Percentiles rank a stretch among this genome's conserved stretches.
These are phyloP conservation scores for Gymnoscopelus braueri DNA, from an alignment of 2,797 vertebrate genomes.

Conservation along the genomic window DNA sequence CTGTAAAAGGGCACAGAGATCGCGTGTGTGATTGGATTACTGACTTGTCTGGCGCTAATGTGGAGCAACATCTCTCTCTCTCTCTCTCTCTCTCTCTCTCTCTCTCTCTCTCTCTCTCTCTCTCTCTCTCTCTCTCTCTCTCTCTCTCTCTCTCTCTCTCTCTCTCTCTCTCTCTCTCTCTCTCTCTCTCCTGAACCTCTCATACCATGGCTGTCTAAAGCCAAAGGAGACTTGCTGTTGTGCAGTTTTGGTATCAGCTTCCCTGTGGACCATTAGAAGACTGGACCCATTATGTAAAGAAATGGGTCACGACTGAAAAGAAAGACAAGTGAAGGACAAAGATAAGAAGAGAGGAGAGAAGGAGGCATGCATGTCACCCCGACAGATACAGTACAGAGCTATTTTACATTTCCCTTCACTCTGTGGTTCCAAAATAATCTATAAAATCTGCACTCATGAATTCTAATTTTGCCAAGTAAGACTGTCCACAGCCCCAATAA, in stretches of 20 bases:
- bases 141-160: neutral
- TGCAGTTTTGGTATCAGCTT: neutral
- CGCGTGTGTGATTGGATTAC: slow-evolving; percentile 82
- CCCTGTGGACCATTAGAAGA: slow-evolving; percentile 3
- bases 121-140: slow-evolving; percentile 15
- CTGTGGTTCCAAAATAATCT: neutral
- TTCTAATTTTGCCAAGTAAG: neutral
- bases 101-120: neutral
- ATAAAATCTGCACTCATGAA: neutral
- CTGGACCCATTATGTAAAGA: neutral
- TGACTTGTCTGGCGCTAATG: slow-evolving; percentile 69
- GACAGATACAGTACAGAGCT: neutral
- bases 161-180: neutral
- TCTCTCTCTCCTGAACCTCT: neutral
- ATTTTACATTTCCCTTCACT: slow-evolving; percentile 8
- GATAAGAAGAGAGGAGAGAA: neutral
- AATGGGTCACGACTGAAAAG: neutral
- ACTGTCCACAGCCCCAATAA: neutral
- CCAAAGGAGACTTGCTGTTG: neutral
- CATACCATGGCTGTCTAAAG: neutral
- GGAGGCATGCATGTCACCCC: neutral
- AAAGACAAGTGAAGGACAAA: neutral
- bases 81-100: neutral
- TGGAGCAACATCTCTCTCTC: slow-evolving; percentile 42
- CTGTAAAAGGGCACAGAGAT: slow-evolving; percentile 83